phyloP scores from a whole-genome alignment of 1,140 invertebrate species.

The Aradophagus sp. region DNA sequence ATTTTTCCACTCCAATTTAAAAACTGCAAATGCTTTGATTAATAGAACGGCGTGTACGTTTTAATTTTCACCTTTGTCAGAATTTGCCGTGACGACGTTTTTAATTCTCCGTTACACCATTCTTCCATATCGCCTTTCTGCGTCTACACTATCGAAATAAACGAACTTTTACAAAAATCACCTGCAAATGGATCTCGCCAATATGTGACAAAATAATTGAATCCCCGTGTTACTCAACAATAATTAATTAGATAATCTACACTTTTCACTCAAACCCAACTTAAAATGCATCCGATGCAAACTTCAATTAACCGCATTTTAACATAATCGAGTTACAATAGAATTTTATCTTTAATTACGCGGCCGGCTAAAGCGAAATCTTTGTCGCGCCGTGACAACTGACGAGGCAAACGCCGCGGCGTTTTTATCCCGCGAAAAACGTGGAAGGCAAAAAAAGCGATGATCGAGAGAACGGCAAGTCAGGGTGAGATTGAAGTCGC shows the following conservation, averaged over 20 bases:
- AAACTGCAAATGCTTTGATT: too few species aligned
- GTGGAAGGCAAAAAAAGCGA: too few species aligned
- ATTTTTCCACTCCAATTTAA: too few species aligned
- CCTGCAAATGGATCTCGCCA: constrained; percentile 8
- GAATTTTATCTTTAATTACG: constrained; percentile 51
- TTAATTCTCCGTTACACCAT: constrained; percentile 31
- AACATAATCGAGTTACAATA: constrained; percentile 47
- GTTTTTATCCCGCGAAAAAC: neutral
- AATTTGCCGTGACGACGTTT: constrained; percentile 14
- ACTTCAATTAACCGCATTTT: constrained; percentile 44
- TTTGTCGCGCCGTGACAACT: constrained; percentile 32
- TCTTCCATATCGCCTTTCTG: constrained; percentile 4
- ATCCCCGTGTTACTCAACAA: constrained; percentile 18
- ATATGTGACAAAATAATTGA: constrained; percentile 46
- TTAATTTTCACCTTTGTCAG: constrained; percentile 31
- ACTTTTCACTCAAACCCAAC: constrained; percentile 30
- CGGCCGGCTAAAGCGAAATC: constrained; percentile 43
- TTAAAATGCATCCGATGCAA: constrained; percentile 41
- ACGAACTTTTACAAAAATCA: constrained; percentile 17
- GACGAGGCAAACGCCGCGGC: constrained; percentile 29
- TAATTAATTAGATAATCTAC: constrained; percentile 40
- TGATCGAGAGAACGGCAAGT: too few species aligned
- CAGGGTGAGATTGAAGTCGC: neutral
- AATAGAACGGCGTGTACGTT: constrained; percentile 1
- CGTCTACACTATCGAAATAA: constrained; percentile 6